Evolutionary conservation across 2,797 vertebrate genomes (phyloP), one percentile per base, ranked within the genome.

Genomic region (Paedocypris micromegethes): DNA sequence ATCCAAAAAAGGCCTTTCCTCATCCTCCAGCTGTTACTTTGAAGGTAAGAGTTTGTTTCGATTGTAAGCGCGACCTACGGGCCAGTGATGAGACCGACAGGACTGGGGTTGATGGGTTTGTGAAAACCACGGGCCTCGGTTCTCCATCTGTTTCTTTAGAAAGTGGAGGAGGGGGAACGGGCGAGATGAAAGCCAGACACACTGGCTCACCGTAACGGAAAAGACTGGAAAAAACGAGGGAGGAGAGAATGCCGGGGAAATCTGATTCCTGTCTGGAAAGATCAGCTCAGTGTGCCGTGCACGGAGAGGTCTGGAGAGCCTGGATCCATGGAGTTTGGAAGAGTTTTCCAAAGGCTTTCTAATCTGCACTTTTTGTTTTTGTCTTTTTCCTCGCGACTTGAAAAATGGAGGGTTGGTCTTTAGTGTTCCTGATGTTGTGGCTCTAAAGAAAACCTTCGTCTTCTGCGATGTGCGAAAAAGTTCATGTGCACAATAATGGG

Each of bases 21-120:
- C 97, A 49, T 97, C 96, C 79, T 97, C 96, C 88, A 97, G 94
- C 90, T 98, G 94, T 83, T 98, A 96, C 82, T 89, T 97, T 80
- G 93, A 96, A 97, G 96, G 96, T 99, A 91, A 93, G 91, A 76
- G 8, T 48, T 68, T 60, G 52, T 55, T 50, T 23, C 23, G 23
- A 23, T 23, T 23, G 23, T 23, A 23, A 23, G 23, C 1, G 23
- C 23, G 23, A 23, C 5, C 5, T 39, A 3, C 6, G 8, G 47
- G 6, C n/a, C n/a, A n/a, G n/a, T 42, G 45, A 47, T 48, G 42
- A 47, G 49, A 23, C 38, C 39, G 62, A 69, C 37, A 43, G 43
- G 53, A 44, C 37, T 61, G 4, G 50, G 46, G 64, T 52, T 64
- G 42, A 74, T 74, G 73, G 59, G 59, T 68, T 64, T 5, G 37